Base-by-base conservation (phyloP, 2,888 invertebrate species). In the Oscheius sp. region DNA sequence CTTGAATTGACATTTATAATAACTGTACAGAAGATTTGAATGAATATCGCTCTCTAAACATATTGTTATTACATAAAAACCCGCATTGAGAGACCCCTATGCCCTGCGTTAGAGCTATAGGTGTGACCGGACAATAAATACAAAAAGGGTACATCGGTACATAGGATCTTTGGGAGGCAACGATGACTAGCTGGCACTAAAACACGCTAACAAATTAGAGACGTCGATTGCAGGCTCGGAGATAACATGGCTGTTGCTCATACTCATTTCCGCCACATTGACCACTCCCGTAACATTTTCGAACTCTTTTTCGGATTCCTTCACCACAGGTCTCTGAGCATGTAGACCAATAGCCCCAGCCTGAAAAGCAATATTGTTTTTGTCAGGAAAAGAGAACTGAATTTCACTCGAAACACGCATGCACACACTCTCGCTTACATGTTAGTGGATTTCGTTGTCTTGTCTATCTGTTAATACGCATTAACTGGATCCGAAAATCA, bases 271-370 rank as follows among this genome's bases (percentile, higher is more conserved):
- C 86, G 42, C 69, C 70, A 61, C 86, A 86, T 15, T 75, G 66
- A 12, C 85, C 85, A 31, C 72, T 70, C 17, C 86, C 86, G 69
- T 86, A 86, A 61, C 86, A 86, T 68, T 86, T 86, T 53, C 86
- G 73, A 23, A 86, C 80, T 27, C 86, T 73, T 69, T 83, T 78
- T 27, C 84, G 76, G 37, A 82, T 69, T 4, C 86, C 85, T 37
- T 75, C 74, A 34, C 86, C 84, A 73, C 84, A 84, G 15, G 79
- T 75, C 70, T 79, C 78, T 33, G 81, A 79, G 57, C 86, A 85
- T 29, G 80, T 70, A 3, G 80, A 79, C 86, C 86, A 86, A 64
- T 82, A 83, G 50, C 86, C 86, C 86, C 86, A 86, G 42, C 86
- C 86, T 86, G 71, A 55, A 83, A 55, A 50, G 12, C 23, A 23